Conservation (phyloP, 2,797 vertebrate genomes). For the Ispidina picta region DNA sequence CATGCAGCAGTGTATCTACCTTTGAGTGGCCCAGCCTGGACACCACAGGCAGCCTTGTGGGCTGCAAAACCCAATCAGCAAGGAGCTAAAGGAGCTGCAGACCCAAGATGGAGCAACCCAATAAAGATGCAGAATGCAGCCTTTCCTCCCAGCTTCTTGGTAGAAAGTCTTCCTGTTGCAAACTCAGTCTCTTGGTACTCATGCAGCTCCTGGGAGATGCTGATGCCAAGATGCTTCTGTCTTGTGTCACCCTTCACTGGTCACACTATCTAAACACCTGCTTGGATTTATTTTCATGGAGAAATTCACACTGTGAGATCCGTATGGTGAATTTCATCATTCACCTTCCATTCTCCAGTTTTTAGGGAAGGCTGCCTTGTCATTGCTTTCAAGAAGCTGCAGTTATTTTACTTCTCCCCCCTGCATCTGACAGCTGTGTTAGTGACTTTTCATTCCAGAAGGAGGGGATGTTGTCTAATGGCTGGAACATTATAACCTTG, state of each 20-base stretch:
- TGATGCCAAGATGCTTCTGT: background rate
- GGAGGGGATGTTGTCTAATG: constrained; percentile 32
- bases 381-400: background rate
- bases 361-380: background rate
- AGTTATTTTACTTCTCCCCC: background rate
- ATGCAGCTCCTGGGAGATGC: background rate
- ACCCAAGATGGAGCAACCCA: fast-evolving
- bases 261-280: background rate
- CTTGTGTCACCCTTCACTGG: fast-evolving
- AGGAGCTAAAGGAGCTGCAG: background rate
- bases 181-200: fast-evolving
- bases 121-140: fast-evolving
- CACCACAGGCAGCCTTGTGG: fast-evolving
- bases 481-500: background rate
- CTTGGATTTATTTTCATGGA: background rate
- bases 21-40: background rate
- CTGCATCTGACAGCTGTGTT: background rate
- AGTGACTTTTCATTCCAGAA: constrained; percentile 23
- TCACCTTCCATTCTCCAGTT: background rate
- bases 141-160: background rate
- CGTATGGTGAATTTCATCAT: background rate
- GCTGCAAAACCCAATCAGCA: background rate
- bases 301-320: background rate
- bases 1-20: fast-evolving
- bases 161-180: background rate